Base-by-base conservation (phyloP, 2,797 vertebrate species). In the Macropus fuliginosus region DNA sequence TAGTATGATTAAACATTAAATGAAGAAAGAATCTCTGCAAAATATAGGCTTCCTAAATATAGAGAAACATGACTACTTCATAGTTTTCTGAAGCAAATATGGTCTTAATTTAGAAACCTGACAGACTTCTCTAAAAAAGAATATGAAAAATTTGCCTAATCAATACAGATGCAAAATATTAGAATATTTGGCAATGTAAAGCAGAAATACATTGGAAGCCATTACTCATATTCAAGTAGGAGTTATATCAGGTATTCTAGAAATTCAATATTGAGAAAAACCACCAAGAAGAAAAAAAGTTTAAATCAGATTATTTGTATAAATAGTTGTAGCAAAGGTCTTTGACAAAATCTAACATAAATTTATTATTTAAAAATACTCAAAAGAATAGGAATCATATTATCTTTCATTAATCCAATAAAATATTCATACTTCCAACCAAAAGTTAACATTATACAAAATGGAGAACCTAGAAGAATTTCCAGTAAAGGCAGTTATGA, bases 101-200 rank as follows among this genome's bases (percentile, higher is more conserved):
- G 74, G 21, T 87, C 74, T 87, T 21, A 46, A 87, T 87, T 87
- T 87, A 87, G 74, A 87, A 87, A 87, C 21, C 40, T 87, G 74
- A 87, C 74, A 87, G 74, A 87, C 74, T 87, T 87, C 8, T 46
- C 40, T 46, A 46, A 87, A 87, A 87, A 46, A 46, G 40, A 87
- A 87, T 46, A 87, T 87, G 74, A 87, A 46, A 87, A 87, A 87
- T 87, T 87, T 87, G 74, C 74, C 74, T 87, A 87, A 87, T 87
- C 74, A 87, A 46, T 87, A 87, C 40, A 87, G 74, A 87, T 87
- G 74, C 74, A 87, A 46, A 87, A 87, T 87, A 87, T 87, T 87
- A 87, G 46, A 87, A 87, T 50, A 87, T 87, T 87, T 87, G 74
- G 74, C 74, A 81, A 87, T 21, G 46, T 87, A 46, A 81, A 87